A percentile compares a stretch with the other conserved stretches of the same genome.
These are phyloP conservation scores for Paralichthys olivaceus DNA, from an alignment of 2,113 vertebrate genomes.

Conservation along the genomic window DNA sequence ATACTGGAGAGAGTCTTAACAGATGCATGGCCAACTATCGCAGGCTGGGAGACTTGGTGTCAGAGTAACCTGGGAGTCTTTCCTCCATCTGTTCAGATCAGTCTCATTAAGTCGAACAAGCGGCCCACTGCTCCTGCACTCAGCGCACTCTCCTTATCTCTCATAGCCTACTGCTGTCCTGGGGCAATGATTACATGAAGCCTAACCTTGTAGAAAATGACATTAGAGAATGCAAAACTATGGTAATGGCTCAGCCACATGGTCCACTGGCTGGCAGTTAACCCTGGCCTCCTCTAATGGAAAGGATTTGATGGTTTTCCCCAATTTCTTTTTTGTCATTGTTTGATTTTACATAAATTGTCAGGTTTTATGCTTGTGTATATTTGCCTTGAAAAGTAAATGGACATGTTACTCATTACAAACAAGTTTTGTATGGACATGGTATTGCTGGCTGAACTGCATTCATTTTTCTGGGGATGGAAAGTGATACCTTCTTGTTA, in stretches of 20 bases:
- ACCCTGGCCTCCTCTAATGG: constrained; percentile 22
- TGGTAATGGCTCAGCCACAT: constrained; percentile 54
- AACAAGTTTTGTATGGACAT: neutral
- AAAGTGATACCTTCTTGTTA: neutral
- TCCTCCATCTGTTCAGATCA: constrained; percentile 74
- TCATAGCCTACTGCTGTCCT: constrained; percentile 48
- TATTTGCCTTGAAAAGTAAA: constrained; percentile 5
- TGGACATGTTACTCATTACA: neutral
- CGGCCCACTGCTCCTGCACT: constrained; percentile 54
- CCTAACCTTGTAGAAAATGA: constrained; percentile 80
- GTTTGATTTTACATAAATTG: neutral
- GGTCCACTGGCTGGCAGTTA: constrained; percentile 59
- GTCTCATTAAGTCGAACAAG: constrained; percentile 75
- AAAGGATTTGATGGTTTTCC: neutral
- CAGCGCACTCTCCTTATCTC: constrained; percentile 28
- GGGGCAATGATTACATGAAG: constrained; percentile 70
- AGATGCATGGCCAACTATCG: constrained; percentile 49
- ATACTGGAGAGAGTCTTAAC: constrained; percentile 3
- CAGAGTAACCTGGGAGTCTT: constrained; percentile 51
- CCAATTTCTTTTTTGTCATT: constrained; percentile 18
- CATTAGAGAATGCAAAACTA: constrained; percentile 69
- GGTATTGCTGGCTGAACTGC: neutral
- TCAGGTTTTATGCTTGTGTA: neutral
- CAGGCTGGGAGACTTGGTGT: constrained; percentile 38
- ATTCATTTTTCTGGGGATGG: neutral